Evolutionary conservation across 2,888 invertebrate species (phyloP), one percentile per base, ranked within the genome.

Genomic region (Mayetiola destructor): DNA sequence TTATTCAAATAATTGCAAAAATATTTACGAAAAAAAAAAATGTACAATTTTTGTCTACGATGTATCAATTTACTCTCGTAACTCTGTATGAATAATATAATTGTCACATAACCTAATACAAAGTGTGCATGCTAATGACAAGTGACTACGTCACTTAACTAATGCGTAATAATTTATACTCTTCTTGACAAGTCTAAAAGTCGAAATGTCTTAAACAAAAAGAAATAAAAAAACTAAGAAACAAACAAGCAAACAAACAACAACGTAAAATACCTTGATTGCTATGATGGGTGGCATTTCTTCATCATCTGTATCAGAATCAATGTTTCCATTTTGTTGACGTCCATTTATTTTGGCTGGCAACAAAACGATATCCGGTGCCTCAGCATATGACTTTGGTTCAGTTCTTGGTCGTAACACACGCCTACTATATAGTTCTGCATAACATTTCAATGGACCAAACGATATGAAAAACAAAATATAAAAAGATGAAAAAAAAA

Each of bases 331-430:
- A 72, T 81, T 71, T 73, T 78, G 74, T 70, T 77, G 64, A 66
- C 75, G 66, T 1, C 71, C 70, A 64, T 73, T 73, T 27, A 72
- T 67, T 59, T 80, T 78, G 0, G 80, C 79, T 1, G 80, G 80
- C 63, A 80, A 62, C 56, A 80, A 64, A 29, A 80, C 80, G 61
- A 80, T 80, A 61, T 85, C 91, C 0, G 85, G 88, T 66, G 84
- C 84, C 70, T 90, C 90, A 0, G 88, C 88, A 70, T 90, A 90
- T 65, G 88, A 89, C 64, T 88, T 81, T 59, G 80, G 81, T 67
- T 89, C 90, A 5, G 85, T 85, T 58, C 90, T 79, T 5, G 90
- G 90, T 61, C 90, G 79, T 60, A 90, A 73, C 64, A 88, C 88
- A 59, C 90, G 76, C 61, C 88, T 66, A 2, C 73, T 67, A 60